These are phyloP conservation scores for Brotula barbata DNA, from an alignment of 2,797 vertebrate genomes.

Conservation along the genomic window DNA sequence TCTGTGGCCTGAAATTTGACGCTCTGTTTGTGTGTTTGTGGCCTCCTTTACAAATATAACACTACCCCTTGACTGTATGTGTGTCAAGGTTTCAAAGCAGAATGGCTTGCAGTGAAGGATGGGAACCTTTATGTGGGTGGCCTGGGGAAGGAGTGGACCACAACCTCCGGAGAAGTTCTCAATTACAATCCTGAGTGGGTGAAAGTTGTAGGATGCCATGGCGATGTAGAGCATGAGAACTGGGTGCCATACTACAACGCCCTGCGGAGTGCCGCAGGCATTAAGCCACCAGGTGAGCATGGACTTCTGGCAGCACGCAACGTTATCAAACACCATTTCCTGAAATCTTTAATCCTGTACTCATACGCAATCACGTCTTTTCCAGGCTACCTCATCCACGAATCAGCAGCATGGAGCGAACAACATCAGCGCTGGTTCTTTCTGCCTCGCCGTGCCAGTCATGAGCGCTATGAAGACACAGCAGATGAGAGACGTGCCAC, in stretches of 20 bases:
- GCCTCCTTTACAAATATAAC: too few relatives aligned
- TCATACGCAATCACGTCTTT: background rate
- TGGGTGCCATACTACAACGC: conserved; percentile 87
- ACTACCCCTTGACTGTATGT: background rate
- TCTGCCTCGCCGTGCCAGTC: conserved; percentile 91
- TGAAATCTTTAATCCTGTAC: background rate
- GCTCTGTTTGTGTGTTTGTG: too few relatives aligned
- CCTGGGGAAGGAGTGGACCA: conserved; percentile 97
- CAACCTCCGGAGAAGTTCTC: conserved; percentile 86
- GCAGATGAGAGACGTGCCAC: conserved; percentile 87
- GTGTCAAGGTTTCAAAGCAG: conserved; percentile 88
- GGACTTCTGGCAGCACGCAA: too few relatives aligned
- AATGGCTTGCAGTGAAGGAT: conserved; percentile 94
- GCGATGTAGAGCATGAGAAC: conserved; percentile 87
- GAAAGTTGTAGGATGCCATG: conserved; percentile 86
- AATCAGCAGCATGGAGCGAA: conserved; percentile 92
- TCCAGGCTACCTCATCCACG: conserved; percentile 93
- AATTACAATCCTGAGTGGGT: conserved; percentile 95
- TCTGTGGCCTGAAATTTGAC: too few relatives aligned
- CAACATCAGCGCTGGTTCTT: conserved; percentile 92
- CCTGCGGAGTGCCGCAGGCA: conserved; percentile 82
- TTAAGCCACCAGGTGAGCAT: conserved; percentile 85
- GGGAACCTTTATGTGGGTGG: conserved; percentile 91
- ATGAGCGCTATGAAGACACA: conserved; percentile 84
- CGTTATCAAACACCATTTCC: too few relatives aligned